Evolutionary conservation across 2,113 vertebrate genomes (phyloP), one percentile per base, ranked within the genome.

Genomic region (Pseudorhombus dupliciocellatus): DNA sequence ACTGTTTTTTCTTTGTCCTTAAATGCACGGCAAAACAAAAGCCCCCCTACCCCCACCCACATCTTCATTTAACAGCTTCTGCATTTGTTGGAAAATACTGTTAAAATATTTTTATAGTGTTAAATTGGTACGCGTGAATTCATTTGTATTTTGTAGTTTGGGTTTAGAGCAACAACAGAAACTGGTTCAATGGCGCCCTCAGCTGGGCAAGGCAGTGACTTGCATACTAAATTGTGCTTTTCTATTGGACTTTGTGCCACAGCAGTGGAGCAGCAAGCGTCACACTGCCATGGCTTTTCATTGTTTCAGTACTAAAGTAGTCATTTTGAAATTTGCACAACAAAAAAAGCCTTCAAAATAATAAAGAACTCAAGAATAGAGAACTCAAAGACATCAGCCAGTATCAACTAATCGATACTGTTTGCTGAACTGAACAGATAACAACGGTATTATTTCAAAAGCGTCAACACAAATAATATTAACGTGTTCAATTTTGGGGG

Each of bases 191-290:
- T 53, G 55, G 70, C 48, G 75, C 85, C 91, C 78, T 70, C 90
- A 20, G n/a, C 40, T 74, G 90, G 78, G 64, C 79, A 79, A 83
- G 87, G 81, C 88, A 88, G 87, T 90, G 86, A 88, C 84, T 74
- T 88, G 89, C 88, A 89, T 83, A 72, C 84, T 66, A 50, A 80
- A 64, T 88, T 90, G 88, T 90, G 89, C 90, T 91, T 90, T 72
- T 80, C 46, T 65, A 63, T 34, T 11, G n/a, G 50, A 73, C 54
- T 66, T 26, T 8, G 64, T 44, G 57, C 25, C 20, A 53, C 66
- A 64, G 21, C 73, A 69, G 14, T 28, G 28, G 50, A 69, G 18
- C 20, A n/a, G 48, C 24, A 10, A 67, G 60, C 1, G 54, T 53
- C 52, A 69, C 34, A 3, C 34, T 10, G 54, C 20, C 34, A 60